A percentile compares a stretch with the other conserved stretches of the same genome.
These are phyloP conservation scores for Himalopsyche anomala DNA, from an alignment of 2,888 invertebrate species.

Conservation along the genomic window DNA sequence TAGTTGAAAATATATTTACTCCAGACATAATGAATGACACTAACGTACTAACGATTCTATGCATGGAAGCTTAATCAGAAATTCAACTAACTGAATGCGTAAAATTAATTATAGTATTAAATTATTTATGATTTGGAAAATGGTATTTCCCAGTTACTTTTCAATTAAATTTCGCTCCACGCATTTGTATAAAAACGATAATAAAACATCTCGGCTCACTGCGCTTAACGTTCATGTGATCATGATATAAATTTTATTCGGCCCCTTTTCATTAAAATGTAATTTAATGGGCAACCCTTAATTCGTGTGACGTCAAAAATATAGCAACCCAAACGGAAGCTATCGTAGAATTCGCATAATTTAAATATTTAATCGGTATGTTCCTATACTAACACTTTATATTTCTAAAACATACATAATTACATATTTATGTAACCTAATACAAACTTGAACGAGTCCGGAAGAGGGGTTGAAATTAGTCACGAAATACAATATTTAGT, in stretches of 20 bases:
- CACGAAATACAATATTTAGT: no score
- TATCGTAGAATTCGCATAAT: not conserved
- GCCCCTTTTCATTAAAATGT: constrained; percentile 21
- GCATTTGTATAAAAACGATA: constrained; percentile 31
- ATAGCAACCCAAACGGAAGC: constrained; percentile 11
- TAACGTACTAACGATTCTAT: not conserved
- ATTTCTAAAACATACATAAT: no score
- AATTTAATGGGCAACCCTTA: constrained; percentile 34
- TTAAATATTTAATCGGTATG: constrained; percentile 13
- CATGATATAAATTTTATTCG: constrained; percentile 17
- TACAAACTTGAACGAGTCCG: no score
- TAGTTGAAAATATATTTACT: no score
- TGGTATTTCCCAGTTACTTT: constrained; percentile 20
- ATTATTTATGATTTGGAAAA: constrained; percentile 34
- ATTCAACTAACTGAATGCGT: not conserved
- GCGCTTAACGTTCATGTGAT: constrained; percentile 17
- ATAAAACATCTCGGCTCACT: constrained; percentile 26
- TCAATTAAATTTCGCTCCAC: constrained; percentile 22
- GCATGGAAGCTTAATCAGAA: not conserved
- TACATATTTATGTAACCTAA: no score
- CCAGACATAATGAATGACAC: not conserved
- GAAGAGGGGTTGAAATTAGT: no score
- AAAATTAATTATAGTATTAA: constrained; percentile 26
- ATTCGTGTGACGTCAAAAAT: constrained; percentile 23
- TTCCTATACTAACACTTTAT: no score